Base-by-base conservation (phyloP, 2,888 invertebrate species). In the Lasius fuliginosus region DNA sequence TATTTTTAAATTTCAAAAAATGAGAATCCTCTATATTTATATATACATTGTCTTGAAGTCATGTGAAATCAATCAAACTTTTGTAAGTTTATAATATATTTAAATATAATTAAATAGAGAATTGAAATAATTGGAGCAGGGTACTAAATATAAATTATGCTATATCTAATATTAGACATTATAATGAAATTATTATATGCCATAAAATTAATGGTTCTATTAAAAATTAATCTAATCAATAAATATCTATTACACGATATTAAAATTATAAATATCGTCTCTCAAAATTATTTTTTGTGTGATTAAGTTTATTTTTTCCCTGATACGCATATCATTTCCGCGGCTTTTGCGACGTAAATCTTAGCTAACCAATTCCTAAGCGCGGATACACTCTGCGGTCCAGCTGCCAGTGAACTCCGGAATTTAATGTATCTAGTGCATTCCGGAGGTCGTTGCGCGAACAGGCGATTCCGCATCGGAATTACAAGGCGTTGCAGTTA, bases 401-500 rank as follows among this genome's bases (percentile, higher is more conserved):
- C 76, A 67, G 76, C 67, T 76, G 76, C 53, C 65, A 76, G 76
- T 27, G 46, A 76, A 67, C 76, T 76, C 49, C 76, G 53, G 76
- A 76, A 76, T 76, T 76, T 76, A 76, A 76, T 76, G 76, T 76
- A 76, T 76, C 77, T 30, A 58, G 68, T 58, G 56, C 77, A 77
- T 77, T 77, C 77, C 77, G 77, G 68, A 68, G 77, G 68, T 68
- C 74, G 73, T 81, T 75, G 74, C 49, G 76, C 76, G 67, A 69
- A 58, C 56, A 42, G 15, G 69, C 11, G 30, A 69, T 69, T 69
- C 42, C 77, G 56, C 77, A 58, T 77, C 56, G 77, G 58, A 77
- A 77, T 77, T 77, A 77, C 77, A 77, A 77, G 69, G 77, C 56
- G 69, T 77, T 77, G 77, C 42, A 56, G 77, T 77, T 77, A 77